Evolutionary conservation across 1,140 invertebrate species (phyloP).

Genomic region (Drosophila baimaii): DNA sequence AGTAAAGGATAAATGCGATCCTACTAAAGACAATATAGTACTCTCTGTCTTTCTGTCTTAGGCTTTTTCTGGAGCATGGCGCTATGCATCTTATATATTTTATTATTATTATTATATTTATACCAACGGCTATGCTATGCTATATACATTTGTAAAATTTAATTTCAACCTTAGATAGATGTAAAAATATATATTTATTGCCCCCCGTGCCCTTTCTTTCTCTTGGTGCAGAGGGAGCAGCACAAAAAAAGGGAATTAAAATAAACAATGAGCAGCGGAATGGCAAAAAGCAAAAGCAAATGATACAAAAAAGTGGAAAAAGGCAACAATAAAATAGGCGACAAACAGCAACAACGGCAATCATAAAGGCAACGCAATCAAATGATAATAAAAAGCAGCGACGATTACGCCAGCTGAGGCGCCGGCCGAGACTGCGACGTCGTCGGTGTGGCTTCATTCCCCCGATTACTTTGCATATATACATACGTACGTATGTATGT

Average conservation of each 20-base stretch:
- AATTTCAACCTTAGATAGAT: too few relatives aligned
- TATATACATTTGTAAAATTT: too few relatives aligned
- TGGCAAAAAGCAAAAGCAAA: constrained; percentile 52
- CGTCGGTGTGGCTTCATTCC: constrained; percentile 33
- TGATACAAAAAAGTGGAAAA: constrained; percentile 36
- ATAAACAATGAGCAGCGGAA: constrained; percentile 64
- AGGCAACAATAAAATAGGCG: constrained; percentile 53
- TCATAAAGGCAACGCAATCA: constrained; percentile 76
- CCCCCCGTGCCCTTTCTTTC: constrained; percentile 1
- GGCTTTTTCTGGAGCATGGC: too few relatives aligned
- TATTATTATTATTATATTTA: too few relatives aligned
- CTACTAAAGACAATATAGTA: too few relatives aligned
- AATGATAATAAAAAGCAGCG: constrained; percentile 81
- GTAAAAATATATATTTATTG: neutral
- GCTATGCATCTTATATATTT: too few relatives aligned
- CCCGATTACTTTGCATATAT: constrained; percentile 72
- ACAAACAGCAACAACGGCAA: constrained; percentile 60
- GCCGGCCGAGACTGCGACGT: constrained; percentile 16
- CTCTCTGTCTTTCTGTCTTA: too few relatives aligned
- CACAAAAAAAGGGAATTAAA: constrained; percentile 65
- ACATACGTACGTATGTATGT: neutral
- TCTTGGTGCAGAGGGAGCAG: constrained; percentile 17
- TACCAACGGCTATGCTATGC: too few relatives aligned
- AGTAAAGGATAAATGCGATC: too few relatives aligned
- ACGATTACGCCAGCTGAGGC: constrained; percentile 66